These are phyloP conservation scores for Cacoxenus indagator DNA, from an alignment of 2,888 invertebrate species.

Conservation along the genomic window DNA sequence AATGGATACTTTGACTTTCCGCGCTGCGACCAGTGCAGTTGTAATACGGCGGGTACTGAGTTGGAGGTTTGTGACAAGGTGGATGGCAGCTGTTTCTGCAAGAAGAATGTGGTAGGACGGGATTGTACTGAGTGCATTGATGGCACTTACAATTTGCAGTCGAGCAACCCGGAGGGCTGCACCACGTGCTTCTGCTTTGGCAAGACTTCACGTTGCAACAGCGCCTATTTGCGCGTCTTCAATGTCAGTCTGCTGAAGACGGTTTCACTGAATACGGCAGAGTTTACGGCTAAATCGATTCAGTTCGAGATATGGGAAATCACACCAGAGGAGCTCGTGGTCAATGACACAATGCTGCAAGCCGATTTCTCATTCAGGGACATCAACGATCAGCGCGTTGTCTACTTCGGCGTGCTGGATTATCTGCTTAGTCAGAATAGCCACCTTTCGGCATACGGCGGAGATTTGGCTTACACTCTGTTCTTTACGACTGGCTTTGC, in stretches of 20 bases:
- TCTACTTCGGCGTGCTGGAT: conserved; percentile 69
- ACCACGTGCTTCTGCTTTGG: conserved; percentile 98
- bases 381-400: conserved; percentile 56
- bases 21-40: conserved; percentile 86
- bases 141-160: conserved; percentile 91
- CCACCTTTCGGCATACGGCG: conserved; percentile 90
- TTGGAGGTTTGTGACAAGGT: conserved; percentile 89
- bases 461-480: conserved; percentile 83
- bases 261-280: conserved; percentile 58
- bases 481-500: conserved; percentile 77
- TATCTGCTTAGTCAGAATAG: conserved; percentile 73
- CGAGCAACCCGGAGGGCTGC: conserved; percentile 89
- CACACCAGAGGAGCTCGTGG: conserved; percentile 53
- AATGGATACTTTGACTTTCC: conserved; percentile 91
- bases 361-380: conserved; percentile 66
- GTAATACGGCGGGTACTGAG: conserved; percentile 86
- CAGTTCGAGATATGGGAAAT: conserved; percentile 63
- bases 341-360: conserved; percentile 68
- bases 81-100: conserved; percentile 80
- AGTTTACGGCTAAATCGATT: conserved; percentile 53
- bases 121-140: conserved; percentile 89
- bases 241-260: conserved; percentile 68
- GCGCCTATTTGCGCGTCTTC: conserved; percentile 76
- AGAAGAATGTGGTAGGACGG: conserved; percentile 79
- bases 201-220: conserved; percentile 86